These are phyloP conservation scores for Egretta garzetta DNA, from an alignment of 2,113 vertebrate genomes.

Conservation along the genomic window DNA sequence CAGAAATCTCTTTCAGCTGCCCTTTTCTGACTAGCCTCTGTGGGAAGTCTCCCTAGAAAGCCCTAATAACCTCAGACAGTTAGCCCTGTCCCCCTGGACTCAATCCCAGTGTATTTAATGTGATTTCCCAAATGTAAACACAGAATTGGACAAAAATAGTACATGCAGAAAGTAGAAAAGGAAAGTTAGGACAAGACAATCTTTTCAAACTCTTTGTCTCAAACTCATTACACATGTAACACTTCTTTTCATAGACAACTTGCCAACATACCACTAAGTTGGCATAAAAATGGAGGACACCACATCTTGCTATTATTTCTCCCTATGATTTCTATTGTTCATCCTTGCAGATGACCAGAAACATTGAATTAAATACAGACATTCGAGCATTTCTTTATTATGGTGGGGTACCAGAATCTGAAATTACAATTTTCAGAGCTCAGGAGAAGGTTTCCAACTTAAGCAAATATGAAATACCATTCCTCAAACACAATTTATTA, in stretches of 20 bases:
- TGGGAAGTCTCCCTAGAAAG: not conserved
- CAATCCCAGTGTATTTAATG: not conserved
- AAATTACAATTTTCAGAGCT: not conserved
- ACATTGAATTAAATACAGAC: not conserved
- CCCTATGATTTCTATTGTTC: not conserved
- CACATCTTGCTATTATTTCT: not conserved
- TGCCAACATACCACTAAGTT: accelerated
- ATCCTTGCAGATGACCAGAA: not conserved
- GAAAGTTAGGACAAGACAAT: not conserved
- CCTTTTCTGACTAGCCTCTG: not conserved
- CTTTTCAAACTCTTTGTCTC: not conserved
- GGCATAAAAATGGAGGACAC: not conserved
- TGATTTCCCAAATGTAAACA: not conserved
- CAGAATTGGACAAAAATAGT: not conserved
- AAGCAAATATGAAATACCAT: not conserved
- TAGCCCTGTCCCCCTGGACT: not conserved
- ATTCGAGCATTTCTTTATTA: not conserved
- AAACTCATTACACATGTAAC: not conserved
- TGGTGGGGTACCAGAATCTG: not conserved
- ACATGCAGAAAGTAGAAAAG: not conserved
- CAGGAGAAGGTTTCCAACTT: not conserved
- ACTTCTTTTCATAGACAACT: not conserved
- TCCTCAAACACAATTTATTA: not conserved
- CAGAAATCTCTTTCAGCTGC: not conserved
- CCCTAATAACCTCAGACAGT: not conserved